Evolutionary conservation across 1,140 invertebrate genomes (phyloP).

Genomic region (Ceratina japonica): DNA sequence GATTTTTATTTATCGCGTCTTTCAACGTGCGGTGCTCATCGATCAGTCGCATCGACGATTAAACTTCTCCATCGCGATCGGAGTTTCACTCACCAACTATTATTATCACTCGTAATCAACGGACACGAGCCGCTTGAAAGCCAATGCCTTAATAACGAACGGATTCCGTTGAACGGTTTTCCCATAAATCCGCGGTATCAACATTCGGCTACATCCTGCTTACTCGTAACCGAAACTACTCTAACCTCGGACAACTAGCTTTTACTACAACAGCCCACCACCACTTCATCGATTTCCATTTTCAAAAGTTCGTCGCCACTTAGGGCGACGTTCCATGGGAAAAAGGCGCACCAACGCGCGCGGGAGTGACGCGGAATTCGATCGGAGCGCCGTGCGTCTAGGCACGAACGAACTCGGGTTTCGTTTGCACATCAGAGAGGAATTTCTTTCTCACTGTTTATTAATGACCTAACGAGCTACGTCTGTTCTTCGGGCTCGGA

Average conservation of each 20-base stretch:
- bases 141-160: neutral
- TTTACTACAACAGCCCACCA: conserved; percentile 34
- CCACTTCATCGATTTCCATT: conserved; percentile 47
- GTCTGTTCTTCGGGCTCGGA: too few relatives aligned
- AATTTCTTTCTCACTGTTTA: too few relatives aligned
- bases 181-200: conserved; percentile 10
- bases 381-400: too few relatives aligned
- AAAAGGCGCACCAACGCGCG: neutral
- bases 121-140: neutral
- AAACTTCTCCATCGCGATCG: conserved; percentile 17
- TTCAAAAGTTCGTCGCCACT: conserved; percentile 38
- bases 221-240: conserved; percentile 2
- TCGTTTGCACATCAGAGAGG: too few relatives aligned
- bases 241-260: conserved; percentile 35
- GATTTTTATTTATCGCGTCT: conserved; percentile 1
- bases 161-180: conserved; percentile 1
- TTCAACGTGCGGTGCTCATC: conserved; percentile 17
- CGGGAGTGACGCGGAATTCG: too few relatives aligned
- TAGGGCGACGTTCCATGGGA: conserved; percentile 38
- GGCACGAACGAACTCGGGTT: too few relatives aligned
- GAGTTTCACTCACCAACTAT: neutral
- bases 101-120: neutral
- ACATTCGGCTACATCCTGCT: neutral
- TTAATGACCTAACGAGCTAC: too few relatives aligned
- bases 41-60: conserved; percentile 12